Conservation (phyloP, 2,888 invertebrate genomes). For the Brassicogethes aeneus region DNA sequence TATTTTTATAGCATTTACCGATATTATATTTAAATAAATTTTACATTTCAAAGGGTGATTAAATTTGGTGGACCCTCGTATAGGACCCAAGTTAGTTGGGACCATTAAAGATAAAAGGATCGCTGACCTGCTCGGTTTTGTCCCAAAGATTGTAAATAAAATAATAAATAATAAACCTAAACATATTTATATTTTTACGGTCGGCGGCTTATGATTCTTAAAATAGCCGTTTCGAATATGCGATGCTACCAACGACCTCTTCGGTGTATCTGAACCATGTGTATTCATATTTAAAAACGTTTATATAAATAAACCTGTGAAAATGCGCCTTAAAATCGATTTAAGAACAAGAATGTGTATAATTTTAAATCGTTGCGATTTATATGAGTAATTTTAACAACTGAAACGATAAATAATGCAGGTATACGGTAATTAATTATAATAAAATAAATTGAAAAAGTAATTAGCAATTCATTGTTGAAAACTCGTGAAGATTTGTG, state of each 20-base stretch:
- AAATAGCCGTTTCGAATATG: constrained; percentile 1
- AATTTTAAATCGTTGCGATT: no score
- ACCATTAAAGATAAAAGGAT: not conserved
- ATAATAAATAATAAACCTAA: not conserved
- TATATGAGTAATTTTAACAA: no score
- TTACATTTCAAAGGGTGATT: no score
- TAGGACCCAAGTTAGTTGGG: not conserved
- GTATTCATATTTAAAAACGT: not conserved
- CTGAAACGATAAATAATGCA: no score
- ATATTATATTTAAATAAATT: no score
- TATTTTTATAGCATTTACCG: no score
- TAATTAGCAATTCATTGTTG: no score
- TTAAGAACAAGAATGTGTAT: no score
- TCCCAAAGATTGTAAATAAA: not conserved
- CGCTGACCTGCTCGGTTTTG: not conserved
- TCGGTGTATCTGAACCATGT: not conserved
- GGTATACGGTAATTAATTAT: no score
- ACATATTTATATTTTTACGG: constrained; percentile 1
- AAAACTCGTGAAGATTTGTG: no score
- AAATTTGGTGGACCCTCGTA: no score
- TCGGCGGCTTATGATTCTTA: not conserved
- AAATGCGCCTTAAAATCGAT: not conserved
- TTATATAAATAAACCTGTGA: not conserved
- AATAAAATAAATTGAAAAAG: no score
- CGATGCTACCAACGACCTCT: not conserved